Conservation (phyloP, 2,888 invertebrate genomes). For the Oscheius sp. region DNA sequence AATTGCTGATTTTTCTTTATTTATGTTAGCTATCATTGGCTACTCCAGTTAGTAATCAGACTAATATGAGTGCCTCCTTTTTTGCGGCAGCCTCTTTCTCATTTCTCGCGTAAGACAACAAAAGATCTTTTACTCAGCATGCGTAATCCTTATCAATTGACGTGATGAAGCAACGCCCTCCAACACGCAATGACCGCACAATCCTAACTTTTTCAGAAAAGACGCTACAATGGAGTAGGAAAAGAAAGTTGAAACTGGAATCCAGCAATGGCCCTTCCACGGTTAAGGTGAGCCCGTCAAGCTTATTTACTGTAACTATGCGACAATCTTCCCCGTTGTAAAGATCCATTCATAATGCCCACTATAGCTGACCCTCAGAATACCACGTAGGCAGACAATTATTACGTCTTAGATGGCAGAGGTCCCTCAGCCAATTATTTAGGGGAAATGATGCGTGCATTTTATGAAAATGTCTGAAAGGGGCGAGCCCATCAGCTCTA, state of each 20-base stretch:
- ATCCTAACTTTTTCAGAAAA: conserved; percentile 22
- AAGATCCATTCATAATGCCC: too few species aligned
- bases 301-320: not conserved
- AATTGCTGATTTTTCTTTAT: conserved; percentile 29
- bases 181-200: not conserved
- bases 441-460: too few species aligned
- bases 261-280: conserved; percentile 40
- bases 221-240: conserved; percentile 22
- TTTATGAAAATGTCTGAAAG: too few species aligned
- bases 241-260: conserved; percentile 22
- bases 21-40: conserved; percentile 7
- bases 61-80: conserved; percentile 12
- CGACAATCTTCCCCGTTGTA: too few species aligned
- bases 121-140: not conserved
- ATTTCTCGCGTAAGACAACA: conserved; percentile 2
- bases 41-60: not conserved
- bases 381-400: too few species aligned
- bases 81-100: not conserved
- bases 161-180: too few species aligned
- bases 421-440: too few species aligned
- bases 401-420: too few species aligned
- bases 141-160: conserved; percentile 15
- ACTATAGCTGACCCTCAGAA: too few species aligned
- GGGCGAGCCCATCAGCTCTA: too few species aligned
- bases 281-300: conserved; percentile 34